phyloP scores from a whole-genome alignment of 1,140 invertebrate genomes.

The Meloidogyne floridensis region DNA sequence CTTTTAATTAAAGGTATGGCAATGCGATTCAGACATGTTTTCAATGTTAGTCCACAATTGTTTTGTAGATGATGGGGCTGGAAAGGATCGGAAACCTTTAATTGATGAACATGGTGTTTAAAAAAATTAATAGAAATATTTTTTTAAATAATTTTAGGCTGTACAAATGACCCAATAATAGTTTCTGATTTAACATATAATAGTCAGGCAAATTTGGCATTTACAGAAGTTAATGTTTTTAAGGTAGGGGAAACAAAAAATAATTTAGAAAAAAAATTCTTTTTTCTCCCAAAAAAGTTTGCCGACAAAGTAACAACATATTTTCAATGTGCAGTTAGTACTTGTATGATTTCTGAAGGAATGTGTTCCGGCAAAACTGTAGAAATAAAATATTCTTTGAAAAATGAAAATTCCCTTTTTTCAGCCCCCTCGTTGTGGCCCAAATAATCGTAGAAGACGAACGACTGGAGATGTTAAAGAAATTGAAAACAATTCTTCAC shows the following conservation, averaged over 20 bases:
- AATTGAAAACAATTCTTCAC: slow-evolving; percentile 5
- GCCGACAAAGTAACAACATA: slow-evolving; percentile 60
- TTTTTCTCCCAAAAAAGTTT: slow-evolving; percentile 49
- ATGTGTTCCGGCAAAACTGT: slow-evolving; percentile 64
- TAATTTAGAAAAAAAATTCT: no score
- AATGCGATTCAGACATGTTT: slow-evolving; percentile 58
- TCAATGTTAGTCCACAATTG: slow-evolving; percentile 64
- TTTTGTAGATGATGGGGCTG: slow-evolving; percentile 63
- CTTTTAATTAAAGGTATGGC: slow-evolving; percentile 31
- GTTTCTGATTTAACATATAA: slow-evolving; percentile 63
- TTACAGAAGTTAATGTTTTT: slow-evolving; percentile 58
- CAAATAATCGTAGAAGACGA: slow-evolving; percentile 35
- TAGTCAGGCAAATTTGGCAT: slow-evolving; percentile 59
- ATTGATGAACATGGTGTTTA: slow-evolving; percentile 60
- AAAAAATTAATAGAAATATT: not conserved
- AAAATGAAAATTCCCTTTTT: slow-evolving; percentile 5
- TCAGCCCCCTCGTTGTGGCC: slow-evolving; percentile 61
- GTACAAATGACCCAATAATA: slow-evolving; percentile 59
- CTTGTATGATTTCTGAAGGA: slow-evolving; percentile 63
- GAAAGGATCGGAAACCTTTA: slow-evolving; percentile 56
- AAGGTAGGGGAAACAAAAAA: not conserved
- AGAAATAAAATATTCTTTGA: slow-evolving; percentile 12
- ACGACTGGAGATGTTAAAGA: not conserved
- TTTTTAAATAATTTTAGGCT: slow-evolving; percentile 39
- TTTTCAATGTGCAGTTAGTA: slow-evolving; percentile 60